phyloP scores from a whole-genome alignment of 2,113 vertebrate species.

The Pseudolaguvia tuberculata region DNA sequence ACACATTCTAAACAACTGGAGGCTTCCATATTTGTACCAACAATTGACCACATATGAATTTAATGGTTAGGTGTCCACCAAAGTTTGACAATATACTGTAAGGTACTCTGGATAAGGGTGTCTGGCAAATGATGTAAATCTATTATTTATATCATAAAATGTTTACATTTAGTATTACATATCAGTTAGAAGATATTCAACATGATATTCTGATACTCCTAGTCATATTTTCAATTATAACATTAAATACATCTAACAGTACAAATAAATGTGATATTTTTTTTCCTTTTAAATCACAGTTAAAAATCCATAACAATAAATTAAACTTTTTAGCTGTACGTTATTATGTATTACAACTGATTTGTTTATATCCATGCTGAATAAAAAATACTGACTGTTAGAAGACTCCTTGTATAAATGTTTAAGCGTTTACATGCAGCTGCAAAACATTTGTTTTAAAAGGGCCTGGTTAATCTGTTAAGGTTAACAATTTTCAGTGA shows the following conservation, averaged over 20 bases:
- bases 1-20: too few species aligned
- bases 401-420: not conserved
- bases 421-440: not conserved
- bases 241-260: not conserved
- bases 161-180: too few species aligned
- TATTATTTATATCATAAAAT: too few species aligned
- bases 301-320: not conserved
- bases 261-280: not conserved
- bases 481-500: not conserved
- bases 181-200: too few species aligned
- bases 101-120: too few species aligned
- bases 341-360: not conserved
- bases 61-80: too few species aligned
- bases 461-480: not conserved
- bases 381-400: not conserved
- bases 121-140: too few species aligned
- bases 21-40: too few species aligned
- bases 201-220: not conserved
- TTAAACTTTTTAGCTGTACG: not conserved
- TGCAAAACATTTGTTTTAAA: constrained; percentile 2
- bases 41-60: too few species aligned
- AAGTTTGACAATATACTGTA: too few species aligned
- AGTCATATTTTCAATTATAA: not conserved
- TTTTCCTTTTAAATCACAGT: not conserved
- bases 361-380: not conserved